Evolutionary conservation across 1,140 invertebrate species (phyloP), one percentile per base, ranked within the genome.

Genomic region (Scylla paramamosain): DNA sequence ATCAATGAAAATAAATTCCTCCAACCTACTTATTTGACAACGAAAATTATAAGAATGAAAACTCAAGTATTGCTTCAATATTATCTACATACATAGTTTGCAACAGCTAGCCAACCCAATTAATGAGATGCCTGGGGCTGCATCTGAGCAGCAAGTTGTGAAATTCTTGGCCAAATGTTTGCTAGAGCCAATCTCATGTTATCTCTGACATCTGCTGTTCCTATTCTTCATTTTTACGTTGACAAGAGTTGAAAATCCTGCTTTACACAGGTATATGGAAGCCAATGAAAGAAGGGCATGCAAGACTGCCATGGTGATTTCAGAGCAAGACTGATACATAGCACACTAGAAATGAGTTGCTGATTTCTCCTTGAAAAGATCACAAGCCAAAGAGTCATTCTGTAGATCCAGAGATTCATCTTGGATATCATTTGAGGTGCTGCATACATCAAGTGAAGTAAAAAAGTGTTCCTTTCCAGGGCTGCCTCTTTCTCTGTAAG

Each of bases 341-440:
- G 82, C 92, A 84, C 92, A 93, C 94, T 91, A 95, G 48, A 92
- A 95, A n/a, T 92, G 48, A 93, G 90, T 93, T 82, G 86, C 16
- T 0, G 20, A 86, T 32, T 95, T 95, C 52, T 59, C 83, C 29
- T 90, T 7, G 82, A 95, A 95, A 7, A 94, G 84, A 92, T 95
- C 90, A 91, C 86, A 32, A 31, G 84, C 89, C 31, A 77, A 94
- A 59, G 48, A 94, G 83, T 87, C 48, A n/a, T 95, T 83, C 25
- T 25, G 0, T 45, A 91, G 89, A 95, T 96, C 92, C 86, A 96
- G 82, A 46, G 93, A 93, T 94, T 91, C 86, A 86, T 95, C 94
- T 93, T 96, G 86, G 29, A 96, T 77, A 39, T 93, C 77, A 45
- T 95, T 83, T 25, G 94, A 91, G 83, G 95, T 87, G 91, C 52